These are phyloP conservation scores for Indri indri DNA, from an alignment of 2,113 vertebrate genomes.

Conservation along the genomic window DNA sequence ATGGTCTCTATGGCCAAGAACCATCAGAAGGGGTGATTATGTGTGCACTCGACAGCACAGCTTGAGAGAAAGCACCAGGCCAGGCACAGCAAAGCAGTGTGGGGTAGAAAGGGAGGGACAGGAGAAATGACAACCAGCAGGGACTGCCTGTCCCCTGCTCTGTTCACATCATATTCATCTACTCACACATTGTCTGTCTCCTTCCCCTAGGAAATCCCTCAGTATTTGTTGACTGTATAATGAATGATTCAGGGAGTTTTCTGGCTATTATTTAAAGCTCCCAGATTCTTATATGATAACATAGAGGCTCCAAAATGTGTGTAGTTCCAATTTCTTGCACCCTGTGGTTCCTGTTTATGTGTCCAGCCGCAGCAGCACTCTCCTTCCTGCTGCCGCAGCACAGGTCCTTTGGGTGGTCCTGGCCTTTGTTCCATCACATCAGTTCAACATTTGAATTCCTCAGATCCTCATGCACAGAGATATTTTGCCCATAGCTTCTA, in stretches of 20 bases:
- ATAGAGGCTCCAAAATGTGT: neutral
- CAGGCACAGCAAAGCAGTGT: neutral
- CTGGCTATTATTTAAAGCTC: neutral
- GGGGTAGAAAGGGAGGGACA: neutral
- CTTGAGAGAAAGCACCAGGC: neutral
- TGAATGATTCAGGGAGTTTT: neutral
- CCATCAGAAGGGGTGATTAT: fast-evolving
- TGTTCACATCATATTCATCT: neutral
- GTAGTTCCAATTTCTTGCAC: neutral
- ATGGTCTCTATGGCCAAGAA: neutral
- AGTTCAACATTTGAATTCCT: neutral
- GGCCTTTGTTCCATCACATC: neutral
- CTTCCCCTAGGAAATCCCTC: neutral
- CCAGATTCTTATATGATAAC: neutral
- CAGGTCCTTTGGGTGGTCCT: neutral
- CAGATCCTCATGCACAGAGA: neutral
- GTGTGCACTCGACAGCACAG: neutral
- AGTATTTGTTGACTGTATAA: neutral
- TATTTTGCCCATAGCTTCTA: neutral
- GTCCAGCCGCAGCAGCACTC: neutral
- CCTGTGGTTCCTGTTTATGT: neutral
- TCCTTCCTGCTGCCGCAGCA: neutral
- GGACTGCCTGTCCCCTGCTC: neutral
- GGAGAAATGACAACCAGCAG: neutral
- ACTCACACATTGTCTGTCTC: neutral